A percentile compares a stretch with the other conserved stretches of the same genome.
These are phyloP conservation scores for Papilio aristodemus DNA, from an alignment of 1,140 invertebrate species.

Conservation along the genomic window DNA sequence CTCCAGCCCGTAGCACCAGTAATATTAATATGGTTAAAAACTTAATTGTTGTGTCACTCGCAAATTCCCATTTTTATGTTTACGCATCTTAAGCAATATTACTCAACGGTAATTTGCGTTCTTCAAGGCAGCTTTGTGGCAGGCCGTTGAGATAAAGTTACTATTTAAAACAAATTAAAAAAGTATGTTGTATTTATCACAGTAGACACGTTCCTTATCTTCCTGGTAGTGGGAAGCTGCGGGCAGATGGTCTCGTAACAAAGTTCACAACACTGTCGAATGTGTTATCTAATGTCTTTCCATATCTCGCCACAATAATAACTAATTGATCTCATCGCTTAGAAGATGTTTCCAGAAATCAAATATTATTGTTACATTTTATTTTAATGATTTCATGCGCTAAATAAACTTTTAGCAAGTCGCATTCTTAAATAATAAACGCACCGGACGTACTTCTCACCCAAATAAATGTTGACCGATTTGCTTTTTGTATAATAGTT, in stretches of 20 bases:
- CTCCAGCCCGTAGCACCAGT: too few species aligned
- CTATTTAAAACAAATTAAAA: neutral
- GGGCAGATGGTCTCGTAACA: neutral
- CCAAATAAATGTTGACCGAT: too few species aligned
- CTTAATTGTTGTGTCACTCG: too few species aligned
- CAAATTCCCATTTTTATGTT: neutral
- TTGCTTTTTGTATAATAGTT: too few species aligned
- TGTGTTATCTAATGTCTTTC: conserved; percentile 3
- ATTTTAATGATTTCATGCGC: neutral
- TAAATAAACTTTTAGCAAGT: too few species aligned
- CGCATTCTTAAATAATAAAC: too few species aligned
- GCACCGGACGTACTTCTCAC: too few species aligned
- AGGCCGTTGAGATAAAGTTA: conserved; percentile 12
- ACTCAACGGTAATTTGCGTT: neutral
- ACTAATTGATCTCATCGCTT: neutral
- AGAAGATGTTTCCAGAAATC: neutral
- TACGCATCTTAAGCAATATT: neutral
- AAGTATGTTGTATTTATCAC: neutral
- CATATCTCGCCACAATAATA: neutral
- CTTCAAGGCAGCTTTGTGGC: neutral
- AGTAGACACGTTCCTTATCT: neutral
- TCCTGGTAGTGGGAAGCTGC: neutral
- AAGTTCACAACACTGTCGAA: conserved; percentile 1
- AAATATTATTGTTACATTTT: neutral
- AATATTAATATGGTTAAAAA: neutral